Conservation (phyloP, 2,888 invertebrate species). For the Adelognathus sp. region DNA sequence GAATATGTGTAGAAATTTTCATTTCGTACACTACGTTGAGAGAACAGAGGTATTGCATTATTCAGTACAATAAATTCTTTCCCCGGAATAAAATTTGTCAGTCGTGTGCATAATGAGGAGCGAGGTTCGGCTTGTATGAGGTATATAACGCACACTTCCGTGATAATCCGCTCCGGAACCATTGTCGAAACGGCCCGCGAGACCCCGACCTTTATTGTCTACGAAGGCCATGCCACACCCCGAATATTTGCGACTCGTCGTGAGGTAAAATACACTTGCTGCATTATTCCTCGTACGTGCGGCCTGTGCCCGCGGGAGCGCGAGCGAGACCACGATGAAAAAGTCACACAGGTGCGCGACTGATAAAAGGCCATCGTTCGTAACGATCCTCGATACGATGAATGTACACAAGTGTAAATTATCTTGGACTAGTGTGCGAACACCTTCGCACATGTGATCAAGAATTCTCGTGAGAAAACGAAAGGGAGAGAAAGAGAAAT, state of each 20-base stretch:
- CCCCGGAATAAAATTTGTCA: neutral
- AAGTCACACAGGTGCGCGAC: slow-evolving; percentile 30
- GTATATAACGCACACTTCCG: neutral
- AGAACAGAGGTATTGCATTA: neutral
- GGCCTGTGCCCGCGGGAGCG: neutral
- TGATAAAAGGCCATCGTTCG: slow-evolving; percentile 16
- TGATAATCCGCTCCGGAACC: neutral
- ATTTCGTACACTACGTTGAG: neutral
- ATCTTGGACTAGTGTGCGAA: too few species aligned
- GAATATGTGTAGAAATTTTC: neutral
- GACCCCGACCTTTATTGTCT: slow-evolving; percentile 60
- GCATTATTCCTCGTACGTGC: neutral
- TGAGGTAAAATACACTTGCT: slow-evolving; percentile 28
- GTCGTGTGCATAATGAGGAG: neutral
- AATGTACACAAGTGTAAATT: neutral
- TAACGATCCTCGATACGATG: neutral
- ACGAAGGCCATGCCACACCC: slow-evolving; percentile 61
- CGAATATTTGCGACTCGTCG: slow-evolving; percentile 56
- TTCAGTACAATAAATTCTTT: neutral
- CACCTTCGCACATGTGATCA: too few species aligned
- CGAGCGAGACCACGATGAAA: neutral
- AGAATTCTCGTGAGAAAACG: too few species aligned
- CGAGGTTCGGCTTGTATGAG: neutral
- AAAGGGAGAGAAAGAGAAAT: too few species aligned
- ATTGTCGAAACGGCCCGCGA: slow-evolving; percentile 15